These are phyloP conservation scores for Charanyca ferruginea DNA, from an alignment of 2,888 invertebrate species.

Conservation along the genomic window DNA sequence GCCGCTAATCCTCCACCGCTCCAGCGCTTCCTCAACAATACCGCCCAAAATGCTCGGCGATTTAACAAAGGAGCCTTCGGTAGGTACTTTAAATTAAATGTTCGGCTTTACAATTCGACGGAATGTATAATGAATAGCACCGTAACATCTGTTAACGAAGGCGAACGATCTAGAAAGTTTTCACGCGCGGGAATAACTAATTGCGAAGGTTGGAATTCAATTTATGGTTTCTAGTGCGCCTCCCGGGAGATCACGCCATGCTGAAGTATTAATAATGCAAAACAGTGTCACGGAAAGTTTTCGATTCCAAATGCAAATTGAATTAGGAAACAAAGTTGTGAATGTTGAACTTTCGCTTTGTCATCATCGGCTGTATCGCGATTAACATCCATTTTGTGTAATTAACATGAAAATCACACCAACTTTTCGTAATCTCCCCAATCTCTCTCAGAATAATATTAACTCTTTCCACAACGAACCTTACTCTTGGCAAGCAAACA, in stretches of 20 bases:
- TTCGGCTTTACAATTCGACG: slow-evolving; percentile 90
- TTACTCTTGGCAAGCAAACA: slow-evolving; percentile 17
- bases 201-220: slow-evolving; percentile 91
- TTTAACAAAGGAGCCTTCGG: slow-evolving; percentile 88
- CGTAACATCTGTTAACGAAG: slow-evolving; percentile 92
- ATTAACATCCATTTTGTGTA: slow-evolving; percentile 76
- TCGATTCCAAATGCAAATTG: slow-evolving; percentile 90
- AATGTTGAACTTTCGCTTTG: slow-evolving; percentile 82
- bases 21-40: slow-evolving; percentile 82
- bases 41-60: slow-evolving; percentile 82
- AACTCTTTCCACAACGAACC: neutral
- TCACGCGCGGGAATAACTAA: slow-evolving; percentile 91
- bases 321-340: slow-evolving; percentile 89
- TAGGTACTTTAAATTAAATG: slow-evolving; percentile 91
- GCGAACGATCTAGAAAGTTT: slow-evolving; percentile 91
- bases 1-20: slow-evolving; percentile 81
- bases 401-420: slow-evolving; percentile 53
- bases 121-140: slow-evolving; percentile 91
- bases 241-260: slow-evolving; percentile 89
- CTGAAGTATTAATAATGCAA: slow-evolving; percentile 91
- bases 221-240: slow-evolving; percentile 90
- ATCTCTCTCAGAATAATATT: slow-evolving; percentile 40
- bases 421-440: slow-evolving; percentile 33
- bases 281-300: slow-evolving; percentile 91
- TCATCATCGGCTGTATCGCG: slow-evolving; percentile 80